phyloP scores from a whole-genome alignment of 2,888 invertebrate species.

The Acleris cristana region DNA sequence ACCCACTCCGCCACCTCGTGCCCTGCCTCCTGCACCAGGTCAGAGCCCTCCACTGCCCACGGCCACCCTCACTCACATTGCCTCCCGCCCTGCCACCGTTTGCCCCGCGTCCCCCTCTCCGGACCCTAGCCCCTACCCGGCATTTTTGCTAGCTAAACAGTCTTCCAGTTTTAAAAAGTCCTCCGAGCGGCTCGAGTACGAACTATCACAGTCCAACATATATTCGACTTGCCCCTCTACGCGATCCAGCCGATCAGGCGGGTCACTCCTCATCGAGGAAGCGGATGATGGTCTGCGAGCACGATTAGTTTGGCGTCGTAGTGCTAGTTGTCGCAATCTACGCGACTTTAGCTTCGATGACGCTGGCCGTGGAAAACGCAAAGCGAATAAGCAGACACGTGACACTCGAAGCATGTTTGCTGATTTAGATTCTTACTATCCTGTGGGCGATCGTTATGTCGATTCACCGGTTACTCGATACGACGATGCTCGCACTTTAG shows the following conservation, averaged over 20 bases:
- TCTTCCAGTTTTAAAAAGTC: constrained; percentile 74
- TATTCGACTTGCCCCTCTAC: constrained; percentile 79
- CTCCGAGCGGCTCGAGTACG: constrained; percentile 82
- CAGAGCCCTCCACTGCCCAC: constrained; percentile 46
- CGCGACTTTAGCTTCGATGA: constrained; percentile 90
- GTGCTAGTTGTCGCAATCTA: constrained; percentile 92
- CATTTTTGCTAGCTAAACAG: constrained; percentile 73
- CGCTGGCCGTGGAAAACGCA: constrained; percentile 86
- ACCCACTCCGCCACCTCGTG: constrained; percentile 81
- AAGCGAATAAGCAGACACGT: constrained; percentile 64
- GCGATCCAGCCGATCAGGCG: constrained; percentile 71
- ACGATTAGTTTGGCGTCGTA: constrained; percentile 88
- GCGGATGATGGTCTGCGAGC: constrained; percentile 51
- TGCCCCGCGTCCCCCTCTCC: constrained; percentile 47
- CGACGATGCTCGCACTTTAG: constrained; percentile 86
- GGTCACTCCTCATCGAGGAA: constrained; percentile 61
- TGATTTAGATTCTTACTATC: constrained; percentile 67
- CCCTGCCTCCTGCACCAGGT: constrained; percentile 56
- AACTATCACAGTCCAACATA: constrained; percentile 82
- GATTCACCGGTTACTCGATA: constrained; percentile 90
- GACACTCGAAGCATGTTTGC: constrained; percentile 69
- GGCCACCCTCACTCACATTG: constrained; percentile 62
- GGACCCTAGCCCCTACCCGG: constrained; percentile 80
- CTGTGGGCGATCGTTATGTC: constrained; percentile 75
- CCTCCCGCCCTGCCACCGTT: constrained; percentile 64